Evolutionary conservation across 2,888 invertebrate genomes (phyloP), one percentile per base, ranked within the genome.

Genomic region (Flabesymbios commensalis): DNA sequence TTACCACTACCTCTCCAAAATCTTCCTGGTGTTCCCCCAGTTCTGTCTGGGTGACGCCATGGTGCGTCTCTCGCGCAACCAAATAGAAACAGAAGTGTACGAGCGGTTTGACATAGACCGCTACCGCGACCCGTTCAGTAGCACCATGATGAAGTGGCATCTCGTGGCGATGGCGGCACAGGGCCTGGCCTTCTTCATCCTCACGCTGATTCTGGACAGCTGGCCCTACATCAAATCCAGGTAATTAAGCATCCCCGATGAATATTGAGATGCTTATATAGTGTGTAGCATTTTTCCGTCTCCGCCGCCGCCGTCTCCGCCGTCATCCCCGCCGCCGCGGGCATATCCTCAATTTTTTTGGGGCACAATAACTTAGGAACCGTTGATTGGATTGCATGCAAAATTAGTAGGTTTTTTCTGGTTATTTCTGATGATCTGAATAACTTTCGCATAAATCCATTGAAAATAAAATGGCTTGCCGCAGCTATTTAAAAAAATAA

Each of bases 41-140:
- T 94, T 93, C 82, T 90, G 90, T 32, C 85, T 94, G 24, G 92
- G 90, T 0, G 90, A 93, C 76, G 92, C 91, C 0, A 82, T 94
- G 51, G 85, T 92, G 19, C 89, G 91, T 77, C 87, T 93, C 74
- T 89, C 90, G 51, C 88, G 87, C 75, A 90, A 91, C 76, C 88
- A 90, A 64, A 68, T 83, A 42, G 71, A 53, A 14, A 28, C 73
- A 28, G 78, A 81, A 59, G 72, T 77, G 36, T 69, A 75, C 63
- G 69, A 69, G 36, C 65, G 72, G 59, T 61, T 68, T 81, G 81
- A 78, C 32, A 66, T 78, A 14, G 63, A 70, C 33, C 64, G 74
- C 14, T 51, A 52, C 36, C 32, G 26, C 36, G 70, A 71, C 59
- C 74, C 77, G 14, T 78, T 79, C 64, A 61, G 83, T 14, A 90